A percentile compares a stretch with the other conserved stretches of the same genome.
These are phyloP conservation scores for Netelia melanura DNA, from an alignment of 2,888 invertebrate species.

Conservation along the genomic window DNA sequence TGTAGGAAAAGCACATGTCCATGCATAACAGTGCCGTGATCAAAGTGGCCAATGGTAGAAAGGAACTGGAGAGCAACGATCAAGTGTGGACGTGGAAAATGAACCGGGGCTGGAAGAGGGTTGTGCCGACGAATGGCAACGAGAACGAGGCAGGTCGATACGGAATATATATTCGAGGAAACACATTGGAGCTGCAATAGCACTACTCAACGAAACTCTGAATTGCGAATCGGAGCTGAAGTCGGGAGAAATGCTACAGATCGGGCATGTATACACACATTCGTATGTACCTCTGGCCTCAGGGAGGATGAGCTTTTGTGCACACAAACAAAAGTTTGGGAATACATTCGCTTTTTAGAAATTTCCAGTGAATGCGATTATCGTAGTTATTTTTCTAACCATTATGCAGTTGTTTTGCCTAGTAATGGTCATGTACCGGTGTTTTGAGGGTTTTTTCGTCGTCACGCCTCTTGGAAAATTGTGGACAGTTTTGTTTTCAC, in stretches of 20 bases:
- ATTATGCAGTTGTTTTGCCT: too few species aligned
- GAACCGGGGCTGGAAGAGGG: slow-evolving; percentile 19
- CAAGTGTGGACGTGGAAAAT: slow-evolving; percentile 53
- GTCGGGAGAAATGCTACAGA: slow-evolving; percentile 1
- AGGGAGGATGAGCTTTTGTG: too few species aligned
- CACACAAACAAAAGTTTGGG: too few species aligned
- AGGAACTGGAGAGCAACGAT: slow-evolving; percentile 41
- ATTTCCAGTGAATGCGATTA: too few species aligned
- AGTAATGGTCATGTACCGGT: too few species aligned
- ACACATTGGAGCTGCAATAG: slow-evolving; percentile 28
- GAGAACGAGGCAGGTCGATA: slow-evolving; percentile 20
- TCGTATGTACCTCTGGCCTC: too few species aligned
- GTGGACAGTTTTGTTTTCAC: too few species aligned
- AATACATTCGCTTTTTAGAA: too few species aligned
- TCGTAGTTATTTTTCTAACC: too few species aligned
- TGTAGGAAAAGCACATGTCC: slow-evolving; percentile 19
- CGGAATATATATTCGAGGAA: slow-evolving; percentile 37
- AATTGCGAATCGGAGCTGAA: slow-evolving; percentile 48
- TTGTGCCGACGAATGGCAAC: slow-evolving; percentile 20
- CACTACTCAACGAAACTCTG: slow-evolving; percentile 47
- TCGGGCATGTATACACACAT: too few species aligned
- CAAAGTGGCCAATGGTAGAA: slow-evolving; percentile 47
- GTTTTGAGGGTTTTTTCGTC: too few species aligned
- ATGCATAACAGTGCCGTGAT: slow-evolving; percentile 21
- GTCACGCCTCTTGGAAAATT: too few species aligned